Conservation (phyloP, 2,888 invertebrate genomes). For the Idaea biselata region DNA sequence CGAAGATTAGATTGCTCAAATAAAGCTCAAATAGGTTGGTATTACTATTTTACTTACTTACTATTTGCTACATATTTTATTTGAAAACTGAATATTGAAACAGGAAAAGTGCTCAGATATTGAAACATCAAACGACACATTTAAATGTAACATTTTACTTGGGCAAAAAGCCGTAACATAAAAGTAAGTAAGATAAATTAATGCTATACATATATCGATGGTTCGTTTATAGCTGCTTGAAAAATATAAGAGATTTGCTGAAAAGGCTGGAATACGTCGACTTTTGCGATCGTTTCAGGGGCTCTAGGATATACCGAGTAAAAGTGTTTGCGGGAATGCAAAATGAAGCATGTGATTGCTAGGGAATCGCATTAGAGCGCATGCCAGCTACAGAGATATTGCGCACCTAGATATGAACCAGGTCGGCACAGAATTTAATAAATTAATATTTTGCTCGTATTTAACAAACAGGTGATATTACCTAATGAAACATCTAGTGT, state of each 20-base stretch:
- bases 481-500: constrained; percentile 1
- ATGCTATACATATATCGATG: constrained; percentile 16
- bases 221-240: constrained; percentile 25
- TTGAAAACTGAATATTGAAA: not conserved
- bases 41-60: no score
- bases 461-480: not conserved
- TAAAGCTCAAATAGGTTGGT: not conserved
- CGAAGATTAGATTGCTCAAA: not conserved
- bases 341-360: constrained; percentile 77
- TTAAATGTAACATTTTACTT: constrained; percentile 5
- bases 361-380: constrained; percentile 63
- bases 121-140: constrained; percentile 10
- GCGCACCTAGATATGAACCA: constrained; percentile 37
- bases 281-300: constrained; percentile 31
- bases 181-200: constrained; percentile 29
- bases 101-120: not conserved
- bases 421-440: constrained; percentile 25
- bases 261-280: constrained; percentile 23
- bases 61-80: not conserved
- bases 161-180: constrained; percentile 15
- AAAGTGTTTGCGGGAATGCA: constrained; percentile 70
- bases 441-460: constrained; percentile 14
- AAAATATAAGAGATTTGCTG: constrained; percentile 27
- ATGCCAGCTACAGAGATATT: constrained; percentile 37
- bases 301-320: constrained; percentile 44